These are phyloP conservation scores for Atta cephalotes DNA, from an alignment of 1,140 invertebrate genomes.

Conservation along the genomic window DNA sequence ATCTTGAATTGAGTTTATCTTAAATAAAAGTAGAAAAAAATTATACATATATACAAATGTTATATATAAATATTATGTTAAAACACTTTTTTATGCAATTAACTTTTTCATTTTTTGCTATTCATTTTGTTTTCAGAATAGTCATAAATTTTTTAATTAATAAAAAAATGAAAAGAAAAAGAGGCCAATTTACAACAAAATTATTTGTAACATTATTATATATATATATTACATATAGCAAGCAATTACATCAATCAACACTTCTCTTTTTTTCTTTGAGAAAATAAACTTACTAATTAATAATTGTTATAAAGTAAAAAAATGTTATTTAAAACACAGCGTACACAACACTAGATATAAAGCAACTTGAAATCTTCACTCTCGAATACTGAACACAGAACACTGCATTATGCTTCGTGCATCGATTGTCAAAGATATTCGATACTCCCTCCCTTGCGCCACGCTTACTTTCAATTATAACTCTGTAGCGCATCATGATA, in stretches of 20 bases:
- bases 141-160: neutral
- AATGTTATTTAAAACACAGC: neutral
- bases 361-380: neutral
- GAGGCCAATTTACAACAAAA: neutral
- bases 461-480: conserved; percentile 1
- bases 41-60: conserved; percentile 5
- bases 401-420: conserved; percentile 10
- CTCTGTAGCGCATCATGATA: neutral
- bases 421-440: neutral
- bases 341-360: neutral
- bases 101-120: neutral
- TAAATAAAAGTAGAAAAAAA: conserved; percentile 7
- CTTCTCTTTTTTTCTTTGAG: neutral
- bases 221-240: too few species aligned
- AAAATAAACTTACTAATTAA: neutral
- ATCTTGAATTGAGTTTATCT: neutral
- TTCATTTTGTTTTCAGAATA: neutral
- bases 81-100: neutral
- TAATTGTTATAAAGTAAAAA: neutral
- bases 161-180: neutral
- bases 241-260: neutral
- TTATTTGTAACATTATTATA: too few species aligned
- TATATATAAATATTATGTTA: neutral
- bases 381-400: conserved; percentile 3
- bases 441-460: neutral